phyloP scores from a whole-genome alignment of 2,888 invertebrate genomes.

The Epinotia ramella region DNA sequence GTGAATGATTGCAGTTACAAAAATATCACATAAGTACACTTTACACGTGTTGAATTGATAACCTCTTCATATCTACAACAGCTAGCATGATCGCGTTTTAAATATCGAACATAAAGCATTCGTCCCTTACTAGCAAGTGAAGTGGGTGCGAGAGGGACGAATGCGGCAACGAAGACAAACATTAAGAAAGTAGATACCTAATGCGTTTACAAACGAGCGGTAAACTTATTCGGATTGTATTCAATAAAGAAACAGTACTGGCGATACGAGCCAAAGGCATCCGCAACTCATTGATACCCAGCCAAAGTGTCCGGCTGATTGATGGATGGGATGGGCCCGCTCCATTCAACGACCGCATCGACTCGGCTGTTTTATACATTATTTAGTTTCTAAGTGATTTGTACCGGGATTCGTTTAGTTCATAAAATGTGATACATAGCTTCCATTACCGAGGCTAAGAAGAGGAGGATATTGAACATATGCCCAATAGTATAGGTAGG shows the following conservation, averaged over 20 bases:
- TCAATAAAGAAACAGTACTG: slow-evolving; percentile 55
- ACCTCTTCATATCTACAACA: no score
- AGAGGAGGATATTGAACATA: no score
- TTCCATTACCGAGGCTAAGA: no score
- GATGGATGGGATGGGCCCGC: slow-evolving; percentile 62
- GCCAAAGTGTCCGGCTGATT: slow-evolving; percentile 69
- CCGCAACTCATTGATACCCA: slow-evolving; percentile 58
- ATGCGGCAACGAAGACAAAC: neutral
- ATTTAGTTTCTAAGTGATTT: slow-evolving; percentile 60
- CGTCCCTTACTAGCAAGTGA: no score
- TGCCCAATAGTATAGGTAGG: no score
- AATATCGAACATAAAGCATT: no score
- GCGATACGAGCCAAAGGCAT: slow-evolving; percentile 42
- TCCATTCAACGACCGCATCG: slow-evolving; percentile 56
- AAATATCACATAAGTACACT: no score
- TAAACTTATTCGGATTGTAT: slow-evolving; percentile 24
- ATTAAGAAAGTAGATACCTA: neutral
- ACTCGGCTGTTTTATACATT: slow-evolving; percentile 55
- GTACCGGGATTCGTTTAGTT: slow-evolving; percentile 43
- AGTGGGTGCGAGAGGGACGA: no score
- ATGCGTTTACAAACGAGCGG: neutral
- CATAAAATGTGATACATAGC: neutral
- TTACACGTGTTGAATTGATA: no score
- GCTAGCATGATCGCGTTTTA: no score
- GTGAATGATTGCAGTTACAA: no score